A percentile compares a stretch with the other conserved stretches of the same genome.
Conservation (phyloP, 2,113 vertebrate genomes). For the Eubucco bourcierii region DNA sequence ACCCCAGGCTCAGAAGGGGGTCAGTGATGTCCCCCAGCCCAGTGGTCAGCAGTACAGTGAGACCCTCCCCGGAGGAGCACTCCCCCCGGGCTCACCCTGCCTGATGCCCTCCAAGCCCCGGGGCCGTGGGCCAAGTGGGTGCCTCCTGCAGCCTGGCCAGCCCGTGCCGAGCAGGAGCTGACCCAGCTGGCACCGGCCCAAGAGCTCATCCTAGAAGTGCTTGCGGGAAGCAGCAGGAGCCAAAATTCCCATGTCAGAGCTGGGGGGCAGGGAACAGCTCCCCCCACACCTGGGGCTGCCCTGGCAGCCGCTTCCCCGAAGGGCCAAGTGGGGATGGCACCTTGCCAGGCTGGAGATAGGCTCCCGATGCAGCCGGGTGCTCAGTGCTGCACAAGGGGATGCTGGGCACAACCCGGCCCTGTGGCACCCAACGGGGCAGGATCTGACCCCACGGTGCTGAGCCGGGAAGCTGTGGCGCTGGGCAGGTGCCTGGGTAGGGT, state of each 20-base stretch:
- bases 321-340: rapidly evolving
- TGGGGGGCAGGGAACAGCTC: neutral
- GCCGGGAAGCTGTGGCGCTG: rapidly evolving
- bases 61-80: rapidly evolving
- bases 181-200: neutral
- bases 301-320: neutral
- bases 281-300: neutral
- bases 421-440: neutral
- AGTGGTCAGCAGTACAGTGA: neutral
- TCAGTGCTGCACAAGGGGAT: rapidly evolving
- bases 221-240: neutral
- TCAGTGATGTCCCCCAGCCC: neutral
- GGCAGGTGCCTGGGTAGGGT: neutral
- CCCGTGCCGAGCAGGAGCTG: neutral
- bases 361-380: rapidly evolving
- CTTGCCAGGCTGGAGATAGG: rapidly evolving
- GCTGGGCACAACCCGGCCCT: rapidly evolving
- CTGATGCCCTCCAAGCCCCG: neutral
- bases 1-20: neutral
- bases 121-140: rapidly evolving
- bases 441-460: neutral
- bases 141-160: rapidly evolving
- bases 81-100: neutral
- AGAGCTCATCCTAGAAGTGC: neutral
- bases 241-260: neutral